Base-by-base conservation (phyloP, 2,113 vertebrate species). In the Sclerurus mexicanus region DNA sequence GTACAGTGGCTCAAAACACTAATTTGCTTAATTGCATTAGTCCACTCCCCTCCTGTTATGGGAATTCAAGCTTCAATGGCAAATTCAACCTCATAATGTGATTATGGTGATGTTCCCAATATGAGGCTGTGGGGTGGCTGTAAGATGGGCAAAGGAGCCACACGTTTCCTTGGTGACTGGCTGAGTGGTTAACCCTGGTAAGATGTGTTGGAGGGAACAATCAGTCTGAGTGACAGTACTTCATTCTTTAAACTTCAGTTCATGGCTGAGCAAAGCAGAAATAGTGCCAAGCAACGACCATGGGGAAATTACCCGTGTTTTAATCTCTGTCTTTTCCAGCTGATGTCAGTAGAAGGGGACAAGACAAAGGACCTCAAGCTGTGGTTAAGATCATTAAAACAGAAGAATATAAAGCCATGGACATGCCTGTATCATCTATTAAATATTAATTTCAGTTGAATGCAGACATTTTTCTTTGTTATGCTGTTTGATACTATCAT, bases 1-100 rank as follows among this genome's bases (percentile, higher is more conserved):
- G 35, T 30, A n/a, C 71, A 35, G 75, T 64, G 55, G 76, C 72
- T 91, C 80, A 89, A 81, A 87, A 96, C 0, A 1, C 83, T 96
- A 68, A 82, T 96, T 96, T 84, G 89, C 42, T 46, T 88, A 92
- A 96, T 84, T 85, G 49, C 93, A 96, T 98, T 97, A 97, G 95
- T 76, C 81, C 89, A 95, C 87, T 74, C 71, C 89, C 67, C 88
- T 93, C 84, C 72, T 78, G 89, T 50, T 75, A 75, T 18, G 93
- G 96, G 95, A 95, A 72, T 90, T 53, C 23, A 94, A 82, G 92
- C 75, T 95, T 93, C 97, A 96, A 95, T 85, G 95, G 95, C 83
- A 94, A 96, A 96, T 67, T 88, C 94, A 84, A 59, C 88, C 87
- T 75, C 72, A 58, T 86, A 95, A 92, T 58, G 90, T 90, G 95